Base-by-base conservation (phyloP, 2,113 vertebrate species). In the Thalassoma bifasciatum region DNA sequence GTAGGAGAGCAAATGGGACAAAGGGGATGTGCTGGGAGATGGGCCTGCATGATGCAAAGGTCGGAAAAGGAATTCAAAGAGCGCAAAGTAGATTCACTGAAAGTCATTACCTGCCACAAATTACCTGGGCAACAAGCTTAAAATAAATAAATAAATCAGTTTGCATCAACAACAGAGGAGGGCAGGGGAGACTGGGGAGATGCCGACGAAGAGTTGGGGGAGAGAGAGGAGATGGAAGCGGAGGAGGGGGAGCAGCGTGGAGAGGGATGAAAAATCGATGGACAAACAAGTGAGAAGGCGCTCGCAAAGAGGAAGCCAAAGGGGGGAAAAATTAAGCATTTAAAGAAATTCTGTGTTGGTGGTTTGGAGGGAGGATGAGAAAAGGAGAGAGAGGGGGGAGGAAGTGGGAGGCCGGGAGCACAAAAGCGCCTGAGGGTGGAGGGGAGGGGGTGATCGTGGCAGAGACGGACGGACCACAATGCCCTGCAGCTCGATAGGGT, bases 31-130 rank as follows among this genome's bases (percentile, higher is more conserved):
- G 76, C 49, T 60, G 61, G 61, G 74, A 88, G 73, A 71, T 72
- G 47, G 57, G 72, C 30, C 59, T 42, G 47, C 70, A 83, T 86
- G 86, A 86, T 68, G 72, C 82, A 89, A 88, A 88, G 74, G 86
- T 82, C 49, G 75, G 70, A 78, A 82, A 86, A 87, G 77, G 69
- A 81, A 87, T 89, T 86, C 87, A 86, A 93, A 93, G 94, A 94
- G 94, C 90, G 90, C 91, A 94, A 93, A 91, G 93, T 94, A 94
- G 95, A 96, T 96, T 96, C 95, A 94, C 66, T 79, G 93, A 96
- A 96, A 97, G 95, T 96, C 95, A 96, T 97, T 97, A 96, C 95
- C 94, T 94, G 91, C 92, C 94, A 95, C 95, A 96, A 97, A 96
- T 97, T 95, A 97, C 96, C 93, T 94, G 95, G 94, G 94, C 95